phyloP scores from a whole-genome alignment of 2,888 invertebrate genomes.

The Andricus quercusramuli region DNA sequence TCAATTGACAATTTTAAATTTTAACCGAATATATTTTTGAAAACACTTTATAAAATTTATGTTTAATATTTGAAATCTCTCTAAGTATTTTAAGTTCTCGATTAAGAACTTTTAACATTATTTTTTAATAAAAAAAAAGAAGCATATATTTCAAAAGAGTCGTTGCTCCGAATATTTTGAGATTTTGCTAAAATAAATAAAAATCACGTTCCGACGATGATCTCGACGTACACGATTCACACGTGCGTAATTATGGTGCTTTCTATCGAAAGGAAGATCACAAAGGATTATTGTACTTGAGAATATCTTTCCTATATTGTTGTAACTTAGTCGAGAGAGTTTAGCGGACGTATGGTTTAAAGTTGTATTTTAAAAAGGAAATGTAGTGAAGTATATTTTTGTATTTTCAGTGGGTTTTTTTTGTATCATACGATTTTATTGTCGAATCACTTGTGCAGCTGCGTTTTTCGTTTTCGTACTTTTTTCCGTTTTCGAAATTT shows the following conservation, averaged over 20 bases:
- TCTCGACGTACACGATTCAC: constrained; percentile 15
- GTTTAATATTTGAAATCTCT: neutral
- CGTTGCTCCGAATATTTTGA: constrained; percentile 9
- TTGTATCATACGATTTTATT: constrained; percentile 37
- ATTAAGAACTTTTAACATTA: neutral
- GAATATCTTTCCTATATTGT: constrained; percentile 34
- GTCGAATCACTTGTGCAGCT: constrained; percentile 31
- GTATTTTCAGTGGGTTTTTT: constrained; percentile 39
- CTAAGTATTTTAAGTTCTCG: neutral
- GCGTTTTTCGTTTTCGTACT: constrained; percentile 9
- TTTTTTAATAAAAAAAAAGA: neutral
- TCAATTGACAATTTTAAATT: too few species aligned
- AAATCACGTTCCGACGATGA: constrained; percentile 11
- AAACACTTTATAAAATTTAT: too few species aligned
- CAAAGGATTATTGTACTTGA: constrained; percentile 28
- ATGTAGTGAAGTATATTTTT: constrained; percentile 40
- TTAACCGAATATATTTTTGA: too few species aligned
- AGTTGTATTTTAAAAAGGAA: constrained; percentile 37
- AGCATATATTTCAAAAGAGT: neutral
- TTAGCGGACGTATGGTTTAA: constrained; percentile 33
- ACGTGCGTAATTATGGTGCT: constrained; percentile 32
- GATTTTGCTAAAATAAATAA: neutral
- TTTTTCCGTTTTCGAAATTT: constrained; percentile 11
- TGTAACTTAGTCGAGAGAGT: constrained; percentile 35
- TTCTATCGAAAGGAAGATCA: constrained; percentile 26